phyloP scores from a whole-genome alignment of 2,113 vertebrate species.

The Calyptomena viridis region DNA sequence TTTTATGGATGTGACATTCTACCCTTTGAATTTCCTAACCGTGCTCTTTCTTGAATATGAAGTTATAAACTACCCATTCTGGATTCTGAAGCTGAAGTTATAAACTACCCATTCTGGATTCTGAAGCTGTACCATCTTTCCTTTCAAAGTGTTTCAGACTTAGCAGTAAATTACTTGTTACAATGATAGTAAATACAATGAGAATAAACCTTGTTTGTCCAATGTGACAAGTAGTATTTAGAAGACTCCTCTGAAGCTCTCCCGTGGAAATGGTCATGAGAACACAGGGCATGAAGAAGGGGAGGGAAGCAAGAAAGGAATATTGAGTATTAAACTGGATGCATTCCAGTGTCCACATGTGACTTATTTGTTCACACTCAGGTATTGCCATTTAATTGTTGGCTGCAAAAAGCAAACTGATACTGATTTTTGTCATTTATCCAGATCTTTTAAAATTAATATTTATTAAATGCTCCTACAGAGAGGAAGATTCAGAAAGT shows the following conservation, averaged over 20 bases:
- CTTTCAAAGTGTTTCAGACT: not conserved
- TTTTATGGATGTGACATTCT: not conserved
- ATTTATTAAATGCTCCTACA: slow-evolving; percentile 45
- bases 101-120: too few species aligned
- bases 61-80: not conserved
- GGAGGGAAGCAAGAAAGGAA: not conserved
- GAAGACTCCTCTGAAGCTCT: not conserved
- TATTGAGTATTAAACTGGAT: not conserved
- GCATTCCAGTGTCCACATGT: not conserved
- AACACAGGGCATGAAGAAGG: not conserved
- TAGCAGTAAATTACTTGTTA: not conserved
- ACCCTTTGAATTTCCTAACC: not conserved
- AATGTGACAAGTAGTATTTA: not conserved
- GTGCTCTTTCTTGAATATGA: not conserved
- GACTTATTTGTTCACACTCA: not conserved
- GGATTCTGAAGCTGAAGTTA: not conserved
- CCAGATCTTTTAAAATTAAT: not conserved
- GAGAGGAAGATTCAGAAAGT: slow-evolving; percentile 92
- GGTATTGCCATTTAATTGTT: not conserved
- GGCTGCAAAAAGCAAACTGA: not conserved
- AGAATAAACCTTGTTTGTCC: not conserved
- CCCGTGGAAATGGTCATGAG: not conserved
- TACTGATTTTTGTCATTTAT: not conserved
- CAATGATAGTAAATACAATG: not conserved
- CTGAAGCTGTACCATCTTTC: not conserved